These are phyloP conservation scores for Aphaenogaster ashmeadi DNA, from an alignment of 1,140 invertebrate genomes.

Conservation along the genomic window DNA sequence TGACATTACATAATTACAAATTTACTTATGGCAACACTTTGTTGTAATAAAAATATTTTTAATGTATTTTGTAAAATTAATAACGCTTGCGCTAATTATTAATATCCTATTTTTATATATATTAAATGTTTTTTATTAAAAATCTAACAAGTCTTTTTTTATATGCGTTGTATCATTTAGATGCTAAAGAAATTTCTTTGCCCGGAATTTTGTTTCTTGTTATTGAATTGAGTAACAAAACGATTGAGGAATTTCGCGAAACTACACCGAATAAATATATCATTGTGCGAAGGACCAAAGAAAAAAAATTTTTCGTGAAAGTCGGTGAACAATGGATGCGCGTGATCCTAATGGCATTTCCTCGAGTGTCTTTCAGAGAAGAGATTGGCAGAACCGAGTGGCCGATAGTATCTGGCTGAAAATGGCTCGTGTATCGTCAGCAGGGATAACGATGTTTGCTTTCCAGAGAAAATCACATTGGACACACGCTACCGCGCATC, in stretches of 20 bases:
- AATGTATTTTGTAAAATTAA: background rate
- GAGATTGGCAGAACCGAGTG: slow-evolving; percentile 43
- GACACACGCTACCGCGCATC: slow-evolving; percentile 54
- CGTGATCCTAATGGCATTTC: slow-evolving; percentile 61
- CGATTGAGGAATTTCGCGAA: background rate
- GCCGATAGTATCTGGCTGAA: slow-evolving; percentile 26
- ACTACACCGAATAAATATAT: background rate
- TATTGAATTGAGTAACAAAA: background rate
- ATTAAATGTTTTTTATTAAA: background rate
- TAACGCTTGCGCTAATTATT: background rate
- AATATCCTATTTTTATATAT: background rate
- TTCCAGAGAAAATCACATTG: slow-evolving; percentile 38
- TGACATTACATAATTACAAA: background rate
- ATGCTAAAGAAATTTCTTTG: background rate
- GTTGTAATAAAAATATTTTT: background rate
- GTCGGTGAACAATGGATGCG: slow-evolving; percentile 21
- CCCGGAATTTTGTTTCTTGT: background rate
- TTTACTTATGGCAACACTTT: background rate
- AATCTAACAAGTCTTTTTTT: background rate
- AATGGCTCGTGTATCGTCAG: slow-evolving; percentile 12
- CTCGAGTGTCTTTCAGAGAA: slow-evolving; percentile 47
- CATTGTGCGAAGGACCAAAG: background rate
- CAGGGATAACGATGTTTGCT: slow-evolving; percentile 50
- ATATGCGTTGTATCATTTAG: background rate
- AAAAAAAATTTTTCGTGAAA: background rate